A percentile compares a stretch with the other conserved stretches of the same genome.
Evolutionary conservation across 2,888 invertebrate species (phyloP).

Genomic region (Anorthoa munda): DNA sequence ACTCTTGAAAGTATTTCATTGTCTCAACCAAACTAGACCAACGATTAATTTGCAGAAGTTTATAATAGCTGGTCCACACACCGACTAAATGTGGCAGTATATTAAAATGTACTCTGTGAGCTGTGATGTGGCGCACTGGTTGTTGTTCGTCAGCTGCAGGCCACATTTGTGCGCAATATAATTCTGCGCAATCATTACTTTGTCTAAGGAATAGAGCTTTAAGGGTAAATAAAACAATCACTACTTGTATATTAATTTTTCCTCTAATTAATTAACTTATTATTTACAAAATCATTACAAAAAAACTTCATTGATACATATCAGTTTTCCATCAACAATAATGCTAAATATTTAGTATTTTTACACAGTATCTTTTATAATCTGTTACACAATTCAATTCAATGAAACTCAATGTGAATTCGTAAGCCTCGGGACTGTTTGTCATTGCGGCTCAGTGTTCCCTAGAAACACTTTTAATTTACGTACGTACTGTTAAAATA

Average conservation of each 20-base stretch:
- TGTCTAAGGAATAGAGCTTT: neutral
- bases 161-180: neutral
- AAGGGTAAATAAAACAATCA: neutral
- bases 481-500: too few species aligned
- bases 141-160: neutral
- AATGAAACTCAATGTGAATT: neutral
- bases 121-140: too few species aligned
- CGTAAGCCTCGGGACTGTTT: neutral
- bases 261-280: neutral
- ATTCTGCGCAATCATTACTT: neutral
- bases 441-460: neutral
- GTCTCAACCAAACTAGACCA: too few species aligned
- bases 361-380: neutral
- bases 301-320: neutral
- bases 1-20: too few species aligned
- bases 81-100: too few species aligned
- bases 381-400: neutral
- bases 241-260: neutral
- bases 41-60: too few species aligned
- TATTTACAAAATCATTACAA: neutral
- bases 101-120: too few species aligned
- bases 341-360: neutral
- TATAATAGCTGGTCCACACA: too few species aligned
- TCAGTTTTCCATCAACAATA: neutral
- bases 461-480: too few species aligned